phyloP scores from a whole-genome alignment of 2,888 invertebrate species.

The Eupithecia centaureata region DNA sequence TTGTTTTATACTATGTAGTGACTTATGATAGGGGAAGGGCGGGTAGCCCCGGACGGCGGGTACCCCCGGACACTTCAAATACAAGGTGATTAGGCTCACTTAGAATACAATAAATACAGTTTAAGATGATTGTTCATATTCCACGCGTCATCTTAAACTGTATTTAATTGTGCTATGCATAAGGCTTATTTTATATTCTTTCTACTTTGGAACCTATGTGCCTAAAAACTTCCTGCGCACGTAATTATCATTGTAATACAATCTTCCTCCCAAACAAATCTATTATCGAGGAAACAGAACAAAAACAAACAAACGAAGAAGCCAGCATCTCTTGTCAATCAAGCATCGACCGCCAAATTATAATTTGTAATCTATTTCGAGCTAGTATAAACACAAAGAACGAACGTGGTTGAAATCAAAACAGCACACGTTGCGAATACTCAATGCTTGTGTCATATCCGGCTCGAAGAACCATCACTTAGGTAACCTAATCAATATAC shows the following conservation, averaged over 20 bases:
- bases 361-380: conserved; percentile 25
- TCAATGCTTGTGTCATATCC: conserved; percentile 1
- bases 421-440: conserved; percentile 11
- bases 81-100: too few relatives aligned
- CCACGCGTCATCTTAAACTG: too few relatives aligned
- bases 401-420: conserved; percentile 21
- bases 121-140: too few relatives aligned
- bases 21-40: too few relatives aligned
- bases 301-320: conserved; percentile 21
- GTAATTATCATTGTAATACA: background rate
- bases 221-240: background rate
- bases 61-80: too few relatives aligned
- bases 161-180: too few relatives aligned
- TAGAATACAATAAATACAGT: too few relatives aligned
- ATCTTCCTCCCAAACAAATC: background rate
- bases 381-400: conserved; percentile 22
- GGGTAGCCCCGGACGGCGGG: too few relatives aligned
- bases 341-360: conserved; percentile 19
- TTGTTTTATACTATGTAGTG: too few relatives aligned
- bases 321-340: conserved; percentile 22
- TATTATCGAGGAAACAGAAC: conserved; percentile 6
- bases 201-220: too few relatives aligned
- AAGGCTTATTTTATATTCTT: too few relatives aligned
- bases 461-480: background rate
- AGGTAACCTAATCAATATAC: background rate